Conservation (phyloP, 2,113 vertebrate genomes). For the Arvicanthis niloticus region DNA sequence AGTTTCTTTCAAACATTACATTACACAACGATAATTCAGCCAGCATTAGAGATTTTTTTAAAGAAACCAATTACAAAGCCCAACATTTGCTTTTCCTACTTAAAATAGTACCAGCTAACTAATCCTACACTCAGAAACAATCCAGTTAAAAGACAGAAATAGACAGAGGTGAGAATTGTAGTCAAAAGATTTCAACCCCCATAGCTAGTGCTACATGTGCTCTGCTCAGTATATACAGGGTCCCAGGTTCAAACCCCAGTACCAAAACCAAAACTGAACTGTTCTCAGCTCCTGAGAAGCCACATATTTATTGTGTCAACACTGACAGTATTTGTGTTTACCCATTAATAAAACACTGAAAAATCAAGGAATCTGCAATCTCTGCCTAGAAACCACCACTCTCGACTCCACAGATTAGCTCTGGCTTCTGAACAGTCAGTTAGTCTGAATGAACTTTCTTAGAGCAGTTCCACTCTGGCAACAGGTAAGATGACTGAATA, state of each 20-base stretch:
- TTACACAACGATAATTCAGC: background rate
- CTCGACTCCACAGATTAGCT: background rate
- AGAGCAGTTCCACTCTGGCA: conserved; percentile 5
- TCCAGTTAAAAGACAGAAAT: conserved; percentile 38
- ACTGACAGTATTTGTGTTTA: background rate
- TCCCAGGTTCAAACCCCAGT: background rate
- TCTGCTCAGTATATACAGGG: background rate
- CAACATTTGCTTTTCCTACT: background rate
- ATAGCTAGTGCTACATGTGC: too few species aligned
- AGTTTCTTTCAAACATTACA: conserved; percentile 11
- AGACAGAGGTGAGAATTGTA: background rate
- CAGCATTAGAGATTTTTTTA: conserved; percentile 16
- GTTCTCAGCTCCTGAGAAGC: conserved; percentile 25
- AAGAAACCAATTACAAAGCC: background rate
- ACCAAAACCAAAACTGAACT: background rate
- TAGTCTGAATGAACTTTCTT: conserved; percentile 8
- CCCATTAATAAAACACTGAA: background rate
- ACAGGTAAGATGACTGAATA: conserved; percentile 21
- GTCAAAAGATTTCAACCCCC: background rate
- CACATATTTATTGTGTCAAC: background rate
- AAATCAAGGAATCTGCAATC: too few species aligned
- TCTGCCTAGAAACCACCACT: background rate
- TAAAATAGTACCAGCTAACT: background rate
- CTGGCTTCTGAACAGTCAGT: background rate
- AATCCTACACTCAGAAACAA: background rate